Percentiles rank a stretch among this genome's conserved stretches.
phyloP scores from a whole-genome alignment of 2,113 vertebrate genomes.

The Gnathonemus longibarbis region DNA sequence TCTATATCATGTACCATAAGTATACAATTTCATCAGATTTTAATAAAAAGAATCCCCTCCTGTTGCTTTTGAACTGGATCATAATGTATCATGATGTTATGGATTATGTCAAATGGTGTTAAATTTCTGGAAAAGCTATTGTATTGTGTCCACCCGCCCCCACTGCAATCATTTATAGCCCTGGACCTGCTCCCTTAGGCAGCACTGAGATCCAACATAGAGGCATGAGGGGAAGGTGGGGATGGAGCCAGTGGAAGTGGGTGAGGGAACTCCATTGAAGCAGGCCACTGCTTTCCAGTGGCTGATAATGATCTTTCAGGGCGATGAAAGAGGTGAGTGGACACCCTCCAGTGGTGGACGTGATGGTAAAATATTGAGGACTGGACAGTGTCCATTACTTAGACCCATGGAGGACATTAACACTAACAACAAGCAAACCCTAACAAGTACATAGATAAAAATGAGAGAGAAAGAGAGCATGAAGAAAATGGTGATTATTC shows the following conservation, averaged over 20 bases:
- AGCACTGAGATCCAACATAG: neutral
- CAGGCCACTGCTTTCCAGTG: neutral
- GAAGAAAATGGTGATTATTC: neutral
- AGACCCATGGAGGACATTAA: neutral
- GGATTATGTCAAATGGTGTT: neutral
- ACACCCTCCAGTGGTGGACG: neutral
- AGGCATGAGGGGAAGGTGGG: neutral
- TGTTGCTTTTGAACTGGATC: neutral
- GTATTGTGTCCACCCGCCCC: neutral
- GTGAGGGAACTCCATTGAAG: neutral
- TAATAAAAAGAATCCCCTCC: neutral
- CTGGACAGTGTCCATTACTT: neutral
- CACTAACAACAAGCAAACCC: neutral
- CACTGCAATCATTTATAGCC: neutral
- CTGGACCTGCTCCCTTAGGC: neutral
- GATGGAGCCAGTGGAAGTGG: neutral
- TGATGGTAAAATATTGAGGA: constrained; percentile 6
- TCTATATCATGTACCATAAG: neutral
- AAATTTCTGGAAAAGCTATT: neutral
- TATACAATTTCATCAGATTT: neutral
- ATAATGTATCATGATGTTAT: neutral
- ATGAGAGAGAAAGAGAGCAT: constrained; percentile 1
- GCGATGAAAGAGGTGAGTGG: constrained; percentile 1
- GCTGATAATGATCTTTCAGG: neutral
- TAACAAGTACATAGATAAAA: neutral